phyloP scores from a whole-genome alignment of 2,797 vertebrate genomes.

The Hoplostethus mediterraneus region DNA sequence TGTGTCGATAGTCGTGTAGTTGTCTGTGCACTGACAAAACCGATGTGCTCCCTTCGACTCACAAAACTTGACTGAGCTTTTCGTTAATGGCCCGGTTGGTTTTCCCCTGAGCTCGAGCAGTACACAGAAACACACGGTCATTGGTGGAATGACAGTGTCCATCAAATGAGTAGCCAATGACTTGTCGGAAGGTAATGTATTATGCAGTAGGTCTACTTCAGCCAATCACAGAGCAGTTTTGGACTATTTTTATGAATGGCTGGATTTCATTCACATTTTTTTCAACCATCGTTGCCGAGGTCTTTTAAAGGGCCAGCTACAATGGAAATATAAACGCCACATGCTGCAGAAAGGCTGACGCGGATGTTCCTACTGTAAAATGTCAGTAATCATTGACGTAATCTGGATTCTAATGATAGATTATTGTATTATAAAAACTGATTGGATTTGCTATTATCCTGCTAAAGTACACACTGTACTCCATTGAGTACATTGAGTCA shows the following conservation, averaged over 20 bases:
- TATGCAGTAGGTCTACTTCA: conserved; percentile 49
- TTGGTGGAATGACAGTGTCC: conserved; percentile 68
- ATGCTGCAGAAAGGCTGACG: not conserved
- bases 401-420: conserved; percentile 7
- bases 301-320: conserved; percentile 81
- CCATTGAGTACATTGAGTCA: not conserved
- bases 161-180: conserved; percentile 74
- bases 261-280: conserved; percentile 87
- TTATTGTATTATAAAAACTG: conserved; percentile 23
- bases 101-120: conserved; percentile 71
- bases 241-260: conserved; percentile 89
- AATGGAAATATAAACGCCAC: conserved; percentile 34
- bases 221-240: conserved; percentile 73
- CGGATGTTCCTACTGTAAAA: not conserved
- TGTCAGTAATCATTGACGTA: conserved; percentile 14
- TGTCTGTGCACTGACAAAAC: conserved; percentile 18
- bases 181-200: conserved; percentile 24
- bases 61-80: conserved; percentile 85
- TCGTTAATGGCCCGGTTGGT: conserved; percentile 74
- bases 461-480: not conserved
- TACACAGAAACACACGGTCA: conserved; percentile 44
- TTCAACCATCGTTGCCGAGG: conserved; percentile 49
- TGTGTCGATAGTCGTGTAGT: conserved; percentile 27
- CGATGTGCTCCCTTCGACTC: conserved; percentile 64
- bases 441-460: not conserved